Percentiles rank a stretch among this genome's conserved stretches.
Evolutionary conservation across 2,888 invertebrate species (phyloP).

Genomic region (Hydriomena furcata): DNA sequence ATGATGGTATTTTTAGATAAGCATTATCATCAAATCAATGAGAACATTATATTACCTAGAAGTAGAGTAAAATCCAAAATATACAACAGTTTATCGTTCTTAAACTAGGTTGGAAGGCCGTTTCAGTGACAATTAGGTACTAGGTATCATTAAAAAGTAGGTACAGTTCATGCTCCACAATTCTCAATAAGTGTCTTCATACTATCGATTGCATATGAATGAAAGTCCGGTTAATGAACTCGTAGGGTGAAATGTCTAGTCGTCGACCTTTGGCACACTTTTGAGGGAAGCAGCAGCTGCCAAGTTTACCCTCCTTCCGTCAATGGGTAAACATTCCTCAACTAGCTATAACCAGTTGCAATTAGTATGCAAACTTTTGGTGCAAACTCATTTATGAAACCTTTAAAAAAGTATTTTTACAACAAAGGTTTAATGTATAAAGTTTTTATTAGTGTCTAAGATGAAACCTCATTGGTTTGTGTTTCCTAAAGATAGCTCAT

Average conservation of each 20-base stretch:
- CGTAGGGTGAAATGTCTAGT: constrained; percentile 42
- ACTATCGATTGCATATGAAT: constrained; percentile 47
- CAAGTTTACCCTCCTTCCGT: constrained; percentile 59
- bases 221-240: constrained; percentile 44
- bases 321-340: constrained; percentile 48
- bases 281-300: constrained; percentile 43
- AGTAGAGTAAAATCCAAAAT: too few relatives aligned
- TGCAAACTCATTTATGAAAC: background rate
- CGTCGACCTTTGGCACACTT: constrained; percentile 66
- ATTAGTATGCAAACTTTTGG: constrained; percentile 9
- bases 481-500: too few relatives aligned
- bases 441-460: background rate
- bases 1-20: too few relatives aligned
- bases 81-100: background rate
- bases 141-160: background rate
- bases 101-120: background rate
- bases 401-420: constrained; percentile 22
- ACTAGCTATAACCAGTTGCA: constrained; percentile 1
- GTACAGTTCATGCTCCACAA: constrained; percentile 6
- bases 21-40: too few relatives aligned
- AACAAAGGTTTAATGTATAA: constrained; percentile 36
- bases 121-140: too few relatives aligned
- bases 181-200: constrained; percentile 28
- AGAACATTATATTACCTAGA: too few relatives aligned
- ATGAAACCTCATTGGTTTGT: too few relatives aligned